Percentiles rank a stretch among this genome's conserved stretches.
Evolutionary conservation across 2,797 vertebrate species (phyloP).

Genomic region (Microctenopoma steveboyesi): DNA sequence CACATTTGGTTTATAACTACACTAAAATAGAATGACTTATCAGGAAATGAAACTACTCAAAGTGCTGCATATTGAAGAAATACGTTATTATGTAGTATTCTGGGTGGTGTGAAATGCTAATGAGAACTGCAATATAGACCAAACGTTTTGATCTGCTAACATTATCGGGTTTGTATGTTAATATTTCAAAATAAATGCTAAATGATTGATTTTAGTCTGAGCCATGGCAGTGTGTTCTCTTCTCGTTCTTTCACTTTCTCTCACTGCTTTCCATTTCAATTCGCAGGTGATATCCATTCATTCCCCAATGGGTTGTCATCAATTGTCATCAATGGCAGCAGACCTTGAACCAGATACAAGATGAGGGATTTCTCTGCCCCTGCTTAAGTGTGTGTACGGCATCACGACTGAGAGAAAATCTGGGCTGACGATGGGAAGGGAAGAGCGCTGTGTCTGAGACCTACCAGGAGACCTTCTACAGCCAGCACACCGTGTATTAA

Average conservation of each 20-base stretch:
- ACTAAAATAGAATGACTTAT: slow-evolving; percentile 17
- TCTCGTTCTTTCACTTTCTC: slow-evolving; percentile 16
- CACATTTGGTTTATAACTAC: slow-evolving; percentile 27
- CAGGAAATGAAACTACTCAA: neutral
- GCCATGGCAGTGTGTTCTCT: neutral
- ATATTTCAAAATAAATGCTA: slow-evolving; percentile 37
- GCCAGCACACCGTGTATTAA: slow-evolving; percentile 71
- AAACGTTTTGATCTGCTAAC: slow-evolving; percentile 19
- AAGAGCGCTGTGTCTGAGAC: slow-evolving; percentile 48
- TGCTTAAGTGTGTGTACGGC: slow-evolving; percentile 51
- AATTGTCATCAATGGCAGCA: slow-evolving; percentile 80
- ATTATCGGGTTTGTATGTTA: slow-evolving; percentile 15
- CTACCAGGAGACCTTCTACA: slow-evolving; percentile 72
- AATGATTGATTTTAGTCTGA: slow-evolving; percentile 9
- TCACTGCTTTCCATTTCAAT: slow-evolving; percentile 58
- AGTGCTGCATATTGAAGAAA: neutral
- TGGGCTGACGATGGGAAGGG: slow-evolving; percentile 32
- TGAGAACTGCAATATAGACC: neutral
- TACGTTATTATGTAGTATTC: slow-evolving; percentile 3
- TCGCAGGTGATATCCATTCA: slow-evolving; percentile 70
- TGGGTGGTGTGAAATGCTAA: slow-evolving; percentile 14
- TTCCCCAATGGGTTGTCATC: slow-evolving; percentile 77
- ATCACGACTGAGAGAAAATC: slow-evolving; percentile 49
- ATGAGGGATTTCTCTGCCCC: slow-evolving; percentile 77
- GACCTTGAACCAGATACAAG: slow-evolving; percentile 84